Evolutionary conservation across 2,113 vertebrate genomes (phyloP), one percentile per base, ranked within the genome.

Genomic region (Macroglossus sobrinus): DNA sequence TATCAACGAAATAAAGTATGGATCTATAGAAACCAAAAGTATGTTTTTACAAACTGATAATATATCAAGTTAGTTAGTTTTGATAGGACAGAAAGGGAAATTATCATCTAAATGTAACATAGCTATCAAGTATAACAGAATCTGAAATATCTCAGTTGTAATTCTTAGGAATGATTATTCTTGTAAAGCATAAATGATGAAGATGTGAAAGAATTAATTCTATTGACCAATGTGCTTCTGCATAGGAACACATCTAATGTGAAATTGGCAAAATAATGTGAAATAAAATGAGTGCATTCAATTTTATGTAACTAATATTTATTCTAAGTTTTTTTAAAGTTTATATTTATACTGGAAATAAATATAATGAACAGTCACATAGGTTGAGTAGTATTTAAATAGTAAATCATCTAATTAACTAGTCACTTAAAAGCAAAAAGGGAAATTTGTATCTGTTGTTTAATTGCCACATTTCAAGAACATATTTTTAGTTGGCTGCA

Each of bases 381-480:
- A 95, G 72, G 94, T 94, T 96, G 74, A 26, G 43, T 69, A 95
- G 43, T 26, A 93, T 85, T 94, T 94, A 96, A 97, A 95, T 63
- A 80, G 87, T 66, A 96, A 98, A 91, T 95, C 78, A 95, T 88
- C 61, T 96, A 90, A 97, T 97, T 97, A 96, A 84, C 75, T 63
- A 93, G 93, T 95, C 88, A 95, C 45, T 95, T 91, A 82, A 95
- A 94, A 96, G 96, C 16, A 89, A 93, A 97, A 91, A 86, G 55
- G 76, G n/a, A 96, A 96, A 96, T 91, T 78, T 79, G 53, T 24
- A 85, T 96, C 81, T 95, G 85, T 82, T 97, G 76, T 93, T 96
- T 96, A 96, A 97, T 91, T 94, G 91, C 68, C 81, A 96, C 91
- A 96, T 96, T 97, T 97, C 94, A 97, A 91, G 84, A 96, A 89